A percentile compares a stretch with the other conserved stretches of the same genome.
These are phyloP conservation scores for Lithobates sylvaticus DNA, from an alignment of 2,797 vertebrate species.

Conservation along the genomic window DNA sequence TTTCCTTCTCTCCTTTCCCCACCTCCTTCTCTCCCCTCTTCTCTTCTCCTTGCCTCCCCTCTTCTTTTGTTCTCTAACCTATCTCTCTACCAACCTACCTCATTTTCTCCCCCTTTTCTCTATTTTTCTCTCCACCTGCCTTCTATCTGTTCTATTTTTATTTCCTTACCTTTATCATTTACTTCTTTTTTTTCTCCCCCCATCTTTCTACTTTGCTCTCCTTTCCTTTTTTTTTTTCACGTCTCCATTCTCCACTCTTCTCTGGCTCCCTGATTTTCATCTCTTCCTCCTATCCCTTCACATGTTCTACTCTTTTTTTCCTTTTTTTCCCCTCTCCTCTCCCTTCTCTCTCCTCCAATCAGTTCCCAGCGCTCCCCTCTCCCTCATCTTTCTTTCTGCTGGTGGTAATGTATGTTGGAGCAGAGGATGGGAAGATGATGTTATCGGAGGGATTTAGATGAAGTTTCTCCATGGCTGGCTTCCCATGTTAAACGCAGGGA, in stretches of 20 bases:
- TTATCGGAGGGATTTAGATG: slow-evolving; percentile 13
- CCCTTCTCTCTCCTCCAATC: not conserved
- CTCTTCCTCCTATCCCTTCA: not conserved
- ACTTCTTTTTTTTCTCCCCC: no score
- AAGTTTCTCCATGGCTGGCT: slow-evolving; percentile 37
- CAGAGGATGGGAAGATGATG: slow-evolving; percentile 29
- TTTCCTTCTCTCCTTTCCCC: not conserved
- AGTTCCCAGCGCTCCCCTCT: not conserved
- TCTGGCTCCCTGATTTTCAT: no score
- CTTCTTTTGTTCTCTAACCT: not conserved
- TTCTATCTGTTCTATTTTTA: no score
- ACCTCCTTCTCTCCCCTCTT: no score
- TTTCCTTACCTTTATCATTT: no score
- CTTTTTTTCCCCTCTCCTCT: not conserved
- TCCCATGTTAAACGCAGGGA: slow-evolving; percentile 28
- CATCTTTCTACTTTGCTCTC: no score
- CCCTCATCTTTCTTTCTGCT: not conserved
- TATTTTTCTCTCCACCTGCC: no score
- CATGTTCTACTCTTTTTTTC: not conserved
- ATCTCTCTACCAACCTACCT: no score
- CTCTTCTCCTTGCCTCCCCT: not conserved
- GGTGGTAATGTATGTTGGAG: slow-evolving; percentile 9
- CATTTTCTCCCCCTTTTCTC: no score
- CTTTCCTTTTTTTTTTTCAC: no score
- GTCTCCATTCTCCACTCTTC: not conserved